These are phyloP conservation scores for Batillaria attramentaria DNA, from an alignment of 1,140 invertebrate species.

Conservation along the genomic window DNA sequence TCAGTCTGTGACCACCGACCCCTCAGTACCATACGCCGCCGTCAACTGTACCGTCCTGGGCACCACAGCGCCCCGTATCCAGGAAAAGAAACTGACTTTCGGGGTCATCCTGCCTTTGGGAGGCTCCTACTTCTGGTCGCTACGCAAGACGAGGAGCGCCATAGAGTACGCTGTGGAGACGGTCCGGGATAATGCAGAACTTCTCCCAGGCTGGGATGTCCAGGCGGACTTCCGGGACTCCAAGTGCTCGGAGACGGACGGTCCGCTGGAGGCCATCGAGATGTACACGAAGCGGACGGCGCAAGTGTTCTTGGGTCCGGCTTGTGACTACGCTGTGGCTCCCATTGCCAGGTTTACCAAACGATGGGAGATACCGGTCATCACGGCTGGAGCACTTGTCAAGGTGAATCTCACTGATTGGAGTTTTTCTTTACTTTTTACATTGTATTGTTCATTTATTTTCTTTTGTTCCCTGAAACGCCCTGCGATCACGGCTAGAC, in stretches of 20 bases:
- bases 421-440: too few relatives aligned
- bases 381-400: slow-evolving; percentile 88
- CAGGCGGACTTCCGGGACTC: slow-evolving; percentile 50
- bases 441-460: too few relatives aligned
- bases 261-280: slow-evolving; percentile 60
- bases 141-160: slow-evolving; percentile 49
- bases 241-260: slow-evolving; percentile 56
- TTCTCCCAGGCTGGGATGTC: slow-evolving; percentile 45
- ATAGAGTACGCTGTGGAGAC: slow-evolving; percentile 56
- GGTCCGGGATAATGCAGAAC: slow-evolving; percentile 27
- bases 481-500: too few relatives aligned
- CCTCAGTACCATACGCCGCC: too few relatives aligned
- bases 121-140: slow-evolving; percentile 41
- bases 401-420: slow-evolving; percentile 72
- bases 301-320: slow-evolving; percentile 80
- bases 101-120: slow-evolving; percentile 53
- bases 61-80: too few relatives aligned
- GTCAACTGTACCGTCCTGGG: too few relatives aligned
- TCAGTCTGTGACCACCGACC: too few relatives aligned
- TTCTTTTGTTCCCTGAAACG: too few relatives aligned
- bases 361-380: slow-evolving; percentile 88
- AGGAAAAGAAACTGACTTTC: slow-evolving; percentile 31
- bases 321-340: slow-evolving; percentile 92
- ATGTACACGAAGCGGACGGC: slow-evolving; percentile 73
- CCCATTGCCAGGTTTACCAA: slow-evolving; percentile 90